Evolutionary conservation across 2,113 vertebrate species (phyloP).

Genomic region (Coturnix japonica): DNA sequence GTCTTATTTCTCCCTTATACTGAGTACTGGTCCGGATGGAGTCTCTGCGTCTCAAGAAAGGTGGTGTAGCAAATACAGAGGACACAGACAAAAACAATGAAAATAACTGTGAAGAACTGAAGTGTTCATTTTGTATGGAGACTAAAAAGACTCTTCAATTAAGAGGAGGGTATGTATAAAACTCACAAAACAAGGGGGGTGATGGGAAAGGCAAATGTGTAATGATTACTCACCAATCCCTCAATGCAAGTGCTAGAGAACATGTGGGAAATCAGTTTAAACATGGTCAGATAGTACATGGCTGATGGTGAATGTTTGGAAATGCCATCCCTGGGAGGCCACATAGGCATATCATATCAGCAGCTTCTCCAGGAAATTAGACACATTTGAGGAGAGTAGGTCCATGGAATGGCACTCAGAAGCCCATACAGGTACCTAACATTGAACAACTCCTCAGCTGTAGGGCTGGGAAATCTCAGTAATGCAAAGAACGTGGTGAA

Average conservation of each 20-base stretch:
- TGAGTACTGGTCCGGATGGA: background rate
- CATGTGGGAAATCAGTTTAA: fast-evolving
- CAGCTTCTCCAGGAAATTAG: background rate
- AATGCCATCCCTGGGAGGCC: fast-evolving
- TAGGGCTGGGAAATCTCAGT: background rate
- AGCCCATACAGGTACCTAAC: background rate
- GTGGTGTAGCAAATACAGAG: background rate
- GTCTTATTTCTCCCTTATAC: background rate
- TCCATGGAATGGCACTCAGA: background rate
- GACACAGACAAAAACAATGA: background rate
- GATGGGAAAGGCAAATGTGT: background rate
- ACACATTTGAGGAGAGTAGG: background rate
- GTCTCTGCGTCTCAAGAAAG: background rate
- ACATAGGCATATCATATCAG: background rate
- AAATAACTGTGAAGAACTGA: background rate
- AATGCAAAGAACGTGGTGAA: fast-evolving
- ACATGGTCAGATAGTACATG: background rate
- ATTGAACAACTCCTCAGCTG: background rate
- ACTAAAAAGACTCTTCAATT: background rate
- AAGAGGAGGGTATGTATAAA: background rate
- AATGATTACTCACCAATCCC: background rate
- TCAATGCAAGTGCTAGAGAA: background rate
- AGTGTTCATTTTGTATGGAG: background rate
- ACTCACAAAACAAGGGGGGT: background rate
- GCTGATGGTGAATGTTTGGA: background rate